Conservation (phyloP, 2,888 invertebrate genomes). For the Ceriagrion tenellum region DNA sequence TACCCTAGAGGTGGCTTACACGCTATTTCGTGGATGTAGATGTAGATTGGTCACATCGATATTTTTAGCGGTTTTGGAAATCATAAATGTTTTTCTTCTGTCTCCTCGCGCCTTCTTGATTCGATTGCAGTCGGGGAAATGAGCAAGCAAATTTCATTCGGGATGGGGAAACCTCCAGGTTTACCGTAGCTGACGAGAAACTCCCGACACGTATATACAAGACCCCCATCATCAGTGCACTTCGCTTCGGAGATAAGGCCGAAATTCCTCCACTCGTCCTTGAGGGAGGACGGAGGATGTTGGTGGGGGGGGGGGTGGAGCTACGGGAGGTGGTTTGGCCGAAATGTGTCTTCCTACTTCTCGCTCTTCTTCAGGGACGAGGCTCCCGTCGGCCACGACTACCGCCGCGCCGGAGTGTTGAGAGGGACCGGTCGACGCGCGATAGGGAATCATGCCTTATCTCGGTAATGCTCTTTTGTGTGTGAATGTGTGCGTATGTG, state of each 20-base stretch:
- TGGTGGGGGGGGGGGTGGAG: background rate
- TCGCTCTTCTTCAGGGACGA: background rate
- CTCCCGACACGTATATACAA: background rate
- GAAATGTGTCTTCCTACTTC: no score
- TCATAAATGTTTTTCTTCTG: no score
- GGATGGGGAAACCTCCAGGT: background rate
- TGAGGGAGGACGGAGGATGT: no score
- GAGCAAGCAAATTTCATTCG: no score
- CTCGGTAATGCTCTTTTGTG: no score
- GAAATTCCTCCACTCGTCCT: background rate
- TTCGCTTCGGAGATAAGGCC: background rate
- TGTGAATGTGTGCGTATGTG: background rate
- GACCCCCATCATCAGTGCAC: background rate
- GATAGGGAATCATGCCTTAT: constrained; percentile 25
- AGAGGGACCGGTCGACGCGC: background rate
- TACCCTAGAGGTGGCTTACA: no score
- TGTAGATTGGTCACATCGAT: no score
- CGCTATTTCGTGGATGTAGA: no score
- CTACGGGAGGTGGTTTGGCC: background rate
- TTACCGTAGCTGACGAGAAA: background rate
- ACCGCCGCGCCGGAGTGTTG: background rate
- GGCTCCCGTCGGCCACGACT: background rate
- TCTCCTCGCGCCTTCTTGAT: no score
- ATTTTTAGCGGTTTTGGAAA: no score
- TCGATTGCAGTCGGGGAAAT: no score